A percentile compares a stretch with the other conserved stretches of the same genome.
Evolutionary conservation across 2,113 vertebrate species (phyloP).

Genomic region (Leiothrix lutea): DNA sequence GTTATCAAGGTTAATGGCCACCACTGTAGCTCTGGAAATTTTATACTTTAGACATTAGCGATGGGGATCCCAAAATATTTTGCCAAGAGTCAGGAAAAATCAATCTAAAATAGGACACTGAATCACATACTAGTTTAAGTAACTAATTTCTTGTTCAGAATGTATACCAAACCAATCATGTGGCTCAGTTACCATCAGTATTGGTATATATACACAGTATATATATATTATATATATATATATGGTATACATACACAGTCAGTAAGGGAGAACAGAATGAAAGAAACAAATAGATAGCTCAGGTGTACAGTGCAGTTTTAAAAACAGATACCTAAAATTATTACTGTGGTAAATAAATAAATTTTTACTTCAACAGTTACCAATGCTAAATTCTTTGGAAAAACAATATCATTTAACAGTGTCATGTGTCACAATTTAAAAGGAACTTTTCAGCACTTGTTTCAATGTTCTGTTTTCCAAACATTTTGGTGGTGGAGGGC

Average conservation of each 20-base stretch:
- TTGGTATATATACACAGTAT: too few species aligned
- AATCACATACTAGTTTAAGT: neutral
- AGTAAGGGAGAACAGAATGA: neutral
- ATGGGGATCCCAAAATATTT: neutral
- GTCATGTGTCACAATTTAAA: neutral
- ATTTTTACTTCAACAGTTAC: neutral
- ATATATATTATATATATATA: too few species aligned
- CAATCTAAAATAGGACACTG: neutral
- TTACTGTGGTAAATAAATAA: neutral
- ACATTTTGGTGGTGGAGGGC: neutral
- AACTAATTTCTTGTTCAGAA: neutral
- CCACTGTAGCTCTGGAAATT: neutral
- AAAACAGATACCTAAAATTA: neutral
- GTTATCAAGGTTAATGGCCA: neutral
- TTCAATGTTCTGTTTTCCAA: neutral
- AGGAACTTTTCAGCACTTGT: neutral
- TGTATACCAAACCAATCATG: neutral
- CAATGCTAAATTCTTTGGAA: neutral
- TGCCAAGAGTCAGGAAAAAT: neutral
- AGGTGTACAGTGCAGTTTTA: neutral
- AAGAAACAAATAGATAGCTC: neutral
- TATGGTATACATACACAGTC: too few species aligned
- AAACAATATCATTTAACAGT: neutral
- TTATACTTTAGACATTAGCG: neutral
- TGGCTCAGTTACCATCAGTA: neutral